phyloP scores from a whole-genome alignment of 2,113 vertebrate species.

The Syrrhaptes paradoxus region DNA sequence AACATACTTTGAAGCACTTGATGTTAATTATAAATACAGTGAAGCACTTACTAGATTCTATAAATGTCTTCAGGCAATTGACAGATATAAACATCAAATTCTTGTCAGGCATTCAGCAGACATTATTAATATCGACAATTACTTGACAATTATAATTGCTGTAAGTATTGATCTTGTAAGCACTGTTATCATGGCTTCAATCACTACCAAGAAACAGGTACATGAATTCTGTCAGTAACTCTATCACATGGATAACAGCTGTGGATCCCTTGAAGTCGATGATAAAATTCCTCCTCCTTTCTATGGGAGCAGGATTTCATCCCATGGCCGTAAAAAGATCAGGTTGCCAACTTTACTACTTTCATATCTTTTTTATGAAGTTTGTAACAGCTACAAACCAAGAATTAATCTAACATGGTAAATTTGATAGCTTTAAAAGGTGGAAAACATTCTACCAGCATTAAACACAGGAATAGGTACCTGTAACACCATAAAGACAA shows the following conservation, averaged over 20 bases:
- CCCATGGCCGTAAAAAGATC: background rate
- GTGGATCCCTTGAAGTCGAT: background rate
- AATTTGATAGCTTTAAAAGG: background rate
- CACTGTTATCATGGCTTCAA: background rate
- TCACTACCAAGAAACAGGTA: background rate
- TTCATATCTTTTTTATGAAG: background rate
- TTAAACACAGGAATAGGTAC: background rate
- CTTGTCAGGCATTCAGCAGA: background rate
- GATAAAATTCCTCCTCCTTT: background rate
- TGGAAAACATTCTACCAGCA: background rate
- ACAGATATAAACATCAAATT: background rate
- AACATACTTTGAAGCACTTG: background rate
- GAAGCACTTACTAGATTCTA: background rate
- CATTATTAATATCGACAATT: background rate
- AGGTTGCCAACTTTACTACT: background rate
- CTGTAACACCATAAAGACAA: background rate
- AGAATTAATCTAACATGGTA: background rate
- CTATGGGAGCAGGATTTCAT: background rate
- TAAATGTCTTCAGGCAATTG: background rate
- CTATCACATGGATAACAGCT: background rate
- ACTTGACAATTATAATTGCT: background rate
- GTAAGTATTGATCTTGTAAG: background rate
- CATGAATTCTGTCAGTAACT: background rate
- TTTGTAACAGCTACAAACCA: background rate
- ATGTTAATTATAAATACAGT: background rate